Evolutionary conservation across 2,888 invertebrate species (phyloP), one percentile per base, ranked within the genome.

Genomic region (Sesamia inferens): DNA sequence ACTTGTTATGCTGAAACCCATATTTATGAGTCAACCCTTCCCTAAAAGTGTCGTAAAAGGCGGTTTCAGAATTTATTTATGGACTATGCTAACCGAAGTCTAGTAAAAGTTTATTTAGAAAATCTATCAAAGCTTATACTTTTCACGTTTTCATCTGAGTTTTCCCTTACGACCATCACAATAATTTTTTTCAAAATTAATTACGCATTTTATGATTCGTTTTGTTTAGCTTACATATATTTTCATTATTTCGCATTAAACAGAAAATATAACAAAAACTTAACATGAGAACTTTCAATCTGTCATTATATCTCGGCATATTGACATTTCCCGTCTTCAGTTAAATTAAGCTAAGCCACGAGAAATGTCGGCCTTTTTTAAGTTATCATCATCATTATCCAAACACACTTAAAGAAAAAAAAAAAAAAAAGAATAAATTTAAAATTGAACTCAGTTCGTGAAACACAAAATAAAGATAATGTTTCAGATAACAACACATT

Each of bases 51-150:
- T 64, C 74, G 63, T 78, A 79, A 78, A 79, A 68, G 13, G 31
- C n/a, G 58, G n/a, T 67, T 79, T 55, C 68, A 19, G 67, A 58
- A 64, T 67, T 78, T 79, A 78, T 78, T 79, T 74, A 79, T 68
- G 31, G 42, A 42, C 58, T 58, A 16, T 51, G 44, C 31, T 72
- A 14, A 8, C 55, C 62, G 44, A n/a, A 48, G 24, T 16, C 55
- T 73, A 61, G n/a, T 78, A 78, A 78, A 78, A 66, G 19, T 62
- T 57, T 55, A 62, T 73, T 61, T 73, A 66, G 16, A n/a, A 62
- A 73, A 66, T 62, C 48, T 73, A 62, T 72, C 22, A 72, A 55
- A 31, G 39, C 24, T 54, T 7, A 47, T 13, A 19, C 7, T 51
- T 62, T 63, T 68, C 16, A 22, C 19, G 55, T 71, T 58, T 42